Conservation (phyloP, 2,797 vertebrate genomes). For the Poecilia picta region DNA sequence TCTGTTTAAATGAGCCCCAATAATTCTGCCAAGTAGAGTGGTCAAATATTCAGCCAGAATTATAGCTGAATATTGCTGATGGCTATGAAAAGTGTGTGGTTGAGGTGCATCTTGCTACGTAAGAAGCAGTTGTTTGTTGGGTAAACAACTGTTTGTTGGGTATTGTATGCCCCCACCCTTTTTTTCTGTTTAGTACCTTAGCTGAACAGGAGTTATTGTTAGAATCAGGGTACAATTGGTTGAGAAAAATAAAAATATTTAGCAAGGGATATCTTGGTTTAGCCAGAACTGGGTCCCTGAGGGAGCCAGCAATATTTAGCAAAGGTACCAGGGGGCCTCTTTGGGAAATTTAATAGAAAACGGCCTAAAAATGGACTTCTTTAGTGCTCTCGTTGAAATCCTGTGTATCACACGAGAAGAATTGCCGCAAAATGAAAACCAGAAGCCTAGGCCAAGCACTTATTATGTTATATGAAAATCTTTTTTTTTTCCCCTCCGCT, state of each 20-base stretch:
- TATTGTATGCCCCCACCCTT: no score
- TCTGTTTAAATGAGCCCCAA: background rate
- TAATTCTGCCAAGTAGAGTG: background rate
- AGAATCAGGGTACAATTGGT: slow-evolving; percentile 5
- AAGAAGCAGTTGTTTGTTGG: background rate
- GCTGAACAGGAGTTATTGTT: slow-evolving; percentile 11
- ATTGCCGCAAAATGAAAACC: slow-evolving; percentile 43
- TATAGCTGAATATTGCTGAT: background rate
- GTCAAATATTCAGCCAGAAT: background rate
- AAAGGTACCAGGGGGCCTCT: slow-evolving; percentile 55
- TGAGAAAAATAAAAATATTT: slow-evolving; percentile 29
- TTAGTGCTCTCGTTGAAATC: slow-evolving; percentile 48
- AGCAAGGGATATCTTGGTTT: slow-evolving; percentile 34
- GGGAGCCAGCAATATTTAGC: slow-evolving; percentile 71
- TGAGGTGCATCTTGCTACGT: background rate
- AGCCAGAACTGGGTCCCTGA: slow-evolving; percentile 50
- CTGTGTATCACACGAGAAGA: slow-evolving; percentile 54
- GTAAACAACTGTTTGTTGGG: background rate
- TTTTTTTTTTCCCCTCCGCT: background rate
- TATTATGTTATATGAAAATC: slow-evolving; percentile 37
- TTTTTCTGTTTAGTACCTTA: slow-evolving; percentile 4
- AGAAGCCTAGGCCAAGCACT: slow-evolving; percentile 35
- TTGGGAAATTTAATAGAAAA: slow-evolving; percentile 69
- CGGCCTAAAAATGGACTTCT: slow-evolving; percentile 47
- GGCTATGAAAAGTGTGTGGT: background rate